Conservation (phyloP, 2,888 invertebrate species). For the Drosophila colorata region DNA sequence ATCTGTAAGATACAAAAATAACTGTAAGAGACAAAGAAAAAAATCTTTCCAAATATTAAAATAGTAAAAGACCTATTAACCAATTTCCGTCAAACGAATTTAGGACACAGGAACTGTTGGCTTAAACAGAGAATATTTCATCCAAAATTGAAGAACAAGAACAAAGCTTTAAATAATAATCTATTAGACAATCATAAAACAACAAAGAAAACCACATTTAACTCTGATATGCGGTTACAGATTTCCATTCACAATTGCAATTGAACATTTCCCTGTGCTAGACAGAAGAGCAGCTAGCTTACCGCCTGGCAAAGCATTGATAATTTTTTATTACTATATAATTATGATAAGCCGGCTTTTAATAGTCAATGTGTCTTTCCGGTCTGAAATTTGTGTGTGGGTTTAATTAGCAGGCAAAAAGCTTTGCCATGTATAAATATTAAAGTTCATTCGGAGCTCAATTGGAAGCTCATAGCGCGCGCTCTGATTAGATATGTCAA, state of each 20-base stretch:
- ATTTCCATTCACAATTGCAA: not conserved
- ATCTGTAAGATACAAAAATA: not conserved
- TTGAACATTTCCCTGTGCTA: not conserved
- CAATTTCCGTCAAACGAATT: too few relatives aligned
- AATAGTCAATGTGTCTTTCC: slow-evolving; percentile 8
- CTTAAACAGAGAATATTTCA: too few relatives aligned
- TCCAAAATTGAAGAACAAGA: not conserved
- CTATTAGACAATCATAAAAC: not conserved
- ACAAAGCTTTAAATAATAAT: not conserved
- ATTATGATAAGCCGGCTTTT: slow-evolving; percentile 15
- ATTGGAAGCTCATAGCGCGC: slow-evolving; percentile 26
- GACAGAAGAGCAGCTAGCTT: slow-evolving; percentile 8
- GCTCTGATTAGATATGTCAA: slow-evolving; percentile 48
- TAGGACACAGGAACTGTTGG: too few relatives aligned
- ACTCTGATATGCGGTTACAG: not conserved
- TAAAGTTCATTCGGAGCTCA: slow-evolving; percentile 23
- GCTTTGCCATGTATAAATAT: slow-evolving; percentile 14
- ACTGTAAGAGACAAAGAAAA: not conserved
- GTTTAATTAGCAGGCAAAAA: slow-evolving; percentile 9
- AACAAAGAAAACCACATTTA: not conserved
- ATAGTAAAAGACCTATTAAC: too few relatives aligned
- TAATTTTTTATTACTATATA: slow-evolving; percentile 15
- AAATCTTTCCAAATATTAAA: not conserved
- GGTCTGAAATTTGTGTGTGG: slow-evolving; percentile 8
- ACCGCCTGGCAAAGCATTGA: slow-evolving; percentile 24